Evolutionary conservation across 1,140 invertebrate genomes (phyloP), one percentile per base, ranked within the genome.

Genomic region (Aphaenogaster rudis): DNA sequence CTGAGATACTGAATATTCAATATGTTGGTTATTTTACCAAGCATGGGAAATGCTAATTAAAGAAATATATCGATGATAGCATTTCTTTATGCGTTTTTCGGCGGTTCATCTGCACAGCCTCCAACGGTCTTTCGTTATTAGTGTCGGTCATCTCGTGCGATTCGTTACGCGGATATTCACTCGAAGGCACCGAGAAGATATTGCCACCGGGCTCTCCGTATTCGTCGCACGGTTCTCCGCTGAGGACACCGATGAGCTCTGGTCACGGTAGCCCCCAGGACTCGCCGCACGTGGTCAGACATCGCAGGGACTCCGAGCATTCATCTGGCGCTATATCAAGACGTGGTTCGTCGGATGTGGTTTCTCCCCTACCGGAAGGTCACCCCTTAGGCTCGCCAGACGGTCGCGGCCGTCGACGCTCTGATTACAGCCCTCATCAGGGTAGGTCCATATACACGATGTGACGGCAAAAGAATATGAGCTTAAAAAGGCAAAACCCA

Each of bases 371-470:
- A 39, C 90, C 89, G 61, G 94, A 93, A 82, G 87, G 87, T 89
- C 91, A 88, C 80, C 81, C 93, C 79, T 86, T 90, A 80, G 92
- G 90, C 82, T 94, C 94, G 15, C 91, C 92, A 64, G 93, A 94
- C 64, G 86, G 90, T 42, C 91, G 93, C 42, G 82, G 82, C 63
- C 92, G 91, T 77, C 91, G 94, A 42, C 90, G 91, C 74, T 91
- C 93, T 74, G 94, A 94, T 88, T 94, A 94, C 88, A 90, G 92
- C 72, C 90, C 91, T 78, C 92, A 93, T 91, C 94, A 93, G 88
- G 93, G 94, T 94, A 94, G 57, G 94, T 93, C 82, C n/a, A 85
- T 88, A 85, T 88, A 17, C 52, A 42, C 21, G 28, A 54, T 57
- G 36, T 39, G 45, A 71, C 36, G 11, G 50, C 36, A 36, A 76